phyloP scores from a whole-genome alignment of 2,888 invertebrate species.

The Schizotus pectinicornis region DNA sequence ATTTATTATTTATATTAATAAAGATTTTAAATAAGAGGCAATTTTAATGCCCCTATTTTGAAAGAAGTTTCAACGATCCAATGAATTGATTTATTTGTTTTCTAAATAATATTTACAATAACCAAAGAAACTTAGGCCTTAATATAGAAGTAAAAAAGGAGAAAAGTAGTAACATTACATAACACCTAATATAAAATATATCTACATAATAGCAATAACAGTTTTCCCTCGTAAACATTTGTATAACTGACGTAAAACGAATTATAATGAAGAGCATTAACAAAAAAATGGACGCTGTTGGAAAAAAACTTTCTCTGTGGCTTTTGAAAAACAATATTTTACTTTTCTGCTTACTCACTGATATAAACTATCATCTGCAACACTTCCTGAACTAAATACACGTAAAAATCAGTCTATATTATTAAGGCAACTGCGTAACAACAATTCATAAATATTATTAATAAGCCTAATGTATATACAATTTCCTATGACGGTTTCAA shows the following conservation, averaged over 20 bases:
- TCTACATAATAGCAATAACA: conserved; percentile 13
- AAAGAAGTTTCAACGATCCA: not conserved
- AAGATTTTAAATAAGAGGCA: conserved; percentile 35
- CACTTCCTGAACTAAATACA: conserved; percentile 30
- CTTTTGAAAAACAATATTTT: conserved; percentile 8
- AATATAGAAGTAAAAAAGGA: conserved; percentile 8
- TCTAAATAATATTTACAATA: conserved; percentile 14
- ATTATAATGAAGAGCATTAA: not conserved
- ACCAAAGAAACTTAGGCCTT: conserved; percentile 12
- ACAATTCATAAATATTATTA: conserved; percentile 33
- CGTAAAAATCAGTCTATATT: conserved; percentile 53
- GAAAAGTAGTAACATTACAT: conserved; percentile 10
- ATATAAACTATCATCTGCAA: conserved; percentile 18
- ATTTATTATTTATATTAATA: conserved; percentile 42
- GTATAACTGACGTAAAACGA: not conserved
- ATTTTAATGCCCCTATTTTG: conserved; percentile 7
- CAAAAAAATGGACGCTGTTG: not conserved
- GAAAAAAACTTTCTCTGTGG: too few relatives aligned
- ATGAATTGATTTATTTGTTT: conserved; percentile 16
- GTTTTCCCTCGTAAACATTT: not conserved
- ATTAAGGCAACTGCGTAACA: conserved; percentile 51
- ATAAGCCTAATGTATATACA: conserved; percentile 35
- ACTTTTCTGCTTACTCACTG: conserved; percentile 11
- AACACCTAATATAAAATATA: conserved; percentile 13
- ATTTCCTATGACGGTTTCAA: conserved; percentile 24